Conservation (phyloP, 2,888 invertebrate species). For the Plusia festucae region DNA sequence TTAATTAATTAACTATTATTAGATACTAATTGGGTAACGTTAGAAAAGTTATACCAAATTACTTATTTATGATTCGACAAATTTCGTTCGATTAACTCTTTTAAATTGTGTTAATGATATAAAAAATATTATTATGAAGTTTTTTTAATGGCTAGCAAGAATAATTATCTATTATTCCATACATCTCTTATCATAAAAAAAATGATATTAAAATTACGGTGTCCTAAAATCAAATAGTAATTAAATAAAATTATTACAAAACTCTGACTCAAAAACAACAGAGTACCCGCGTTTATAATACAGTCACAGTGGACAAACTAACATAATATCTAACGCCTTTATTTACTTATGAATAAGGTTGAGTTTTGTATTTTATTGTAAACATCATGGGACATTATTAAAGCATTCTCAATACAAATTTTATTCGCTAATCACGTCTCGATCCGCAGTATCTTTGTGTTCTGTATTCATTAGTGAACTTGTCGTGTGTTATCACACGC, state of each 20-base stretch:
- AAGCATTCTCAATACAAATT: conserved; percentile 49
- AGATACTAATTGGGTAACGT: neutral
- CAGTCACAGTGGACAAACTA: neutral
- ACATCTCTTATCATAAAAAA: no score
- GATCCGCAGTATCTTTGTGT: conserved; percentile 69
- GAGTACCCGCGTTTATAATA: neutral
- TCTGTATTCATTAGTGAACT: conserved; percentile 84
- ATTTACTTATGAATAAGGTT: neutral
- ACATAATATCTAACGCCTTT: neutral
- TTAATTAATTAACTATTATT: neutral
- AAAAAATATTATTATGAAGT: no score
- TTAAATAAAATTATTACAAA: neutral
- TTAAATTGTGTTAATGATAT: no score
- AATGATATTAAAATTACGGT: no score
- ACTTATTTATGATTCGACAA: no score
- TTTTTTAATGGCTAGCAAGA: no score
- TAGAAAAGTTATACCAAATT: no score
- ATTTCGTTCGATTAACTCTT: no score
- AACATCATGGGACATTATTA: neutral
- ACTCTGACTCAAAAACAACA: neutral
- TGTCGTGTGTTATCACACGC: conserved; percentile 78
- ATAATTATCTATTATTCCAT: no score
- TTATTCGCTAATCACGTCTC: conserved; percentile 18
- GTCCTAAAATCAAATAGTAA: neutral
- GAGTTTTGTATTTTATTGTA: neutral